Conservation (phyloP, 2,113 vertebrate species). For the Poeciliopsis retropinna region DNA sequence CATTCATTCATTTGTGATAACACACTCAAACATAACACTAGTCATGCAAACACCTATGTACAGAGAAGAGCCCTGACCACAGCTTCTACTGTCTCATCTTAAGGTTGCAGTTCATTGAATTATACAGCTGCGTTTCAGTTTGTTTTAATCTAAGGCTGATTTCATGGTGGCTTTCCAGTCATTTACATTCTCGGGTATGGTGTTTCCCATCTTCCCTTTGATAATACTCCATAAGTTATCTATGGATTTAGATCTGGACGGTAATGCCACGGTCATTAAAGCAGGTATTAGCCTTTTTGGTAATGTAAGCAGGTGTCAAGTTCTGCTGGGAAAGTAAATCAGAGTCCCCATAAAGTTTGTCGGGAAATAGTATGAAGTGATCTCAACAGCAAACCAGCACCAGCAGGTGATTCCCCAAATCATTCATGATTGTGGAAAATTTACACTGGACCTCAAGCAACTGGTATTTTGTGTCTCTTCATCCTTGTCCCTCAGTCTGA, state of each 20-base stretch:
- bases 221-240: not conserved
- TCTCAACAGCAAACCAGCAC: not conserved
- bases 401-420: not conserved
- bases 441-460: not conserved
- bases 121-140: not conserved
- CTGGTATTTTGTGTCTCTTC: not conserved
- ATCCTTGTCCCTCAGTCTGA: not conserved
- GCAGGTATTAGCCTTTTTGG: not conserved
- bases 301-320: not conserved
- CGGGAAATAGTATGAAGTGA: not conserved
- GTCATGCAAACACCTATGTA: slow-evolving; percentile 31
- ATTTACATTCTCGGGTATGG: not conserved
- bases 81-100: not conserved
- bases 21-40: slow-evolving; percentile 4
- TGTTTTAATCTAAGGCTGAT: not conserved
- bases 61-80: slow-evolving; percentile 6
- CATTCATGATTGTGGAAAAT: not conserved
- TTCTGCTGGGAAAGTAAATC: not conserved
- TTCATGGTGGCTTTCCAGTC: not conserved
- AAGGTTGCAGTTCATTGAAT: not conserved
- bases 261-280: not conserved
- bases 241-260: not conserved
- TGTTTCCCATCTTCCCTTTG: not conserved
- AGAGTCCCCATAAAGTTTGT: not conserved
- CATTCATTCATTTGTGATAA: slow-evolving; percentile 6